A percentile compares a stretch with the other conserved stretches of the same genome.
These are phyloP conservation scores for Lagodon rhomboides DNA, from an alignment of 2,797 vertebrate genomes.

Conservation along the genomic window DNA sequence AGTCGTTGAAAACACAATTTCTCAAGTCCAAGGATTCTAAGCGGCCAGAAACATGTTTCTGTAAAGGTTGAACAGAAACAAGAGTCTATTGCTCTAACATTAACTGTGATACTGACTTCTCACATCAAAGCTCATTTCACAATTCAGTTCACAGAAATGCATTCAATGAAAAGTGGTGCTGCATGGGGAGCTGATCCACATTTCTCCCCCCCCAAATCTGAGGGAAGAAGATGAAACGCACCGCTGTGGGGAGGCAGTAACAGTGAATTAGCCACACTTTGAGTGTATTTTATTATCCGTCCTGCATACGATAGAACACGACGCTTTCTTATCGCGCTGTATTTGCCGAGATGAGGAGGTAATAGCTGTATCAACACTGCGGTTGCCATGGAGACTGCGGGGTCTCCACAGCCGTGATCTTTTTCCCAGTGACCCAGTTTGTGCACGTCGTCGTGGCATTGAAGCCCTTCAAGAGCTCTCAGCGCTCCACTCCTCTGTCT, in stretches of 20 bases:
- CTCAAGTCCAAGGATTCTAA: neutral
- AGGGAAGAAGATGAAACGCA: constrained; percentile 9
- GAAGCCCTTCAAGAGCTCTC: constrained; percentile 66
- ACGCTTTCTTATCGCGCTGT: constrained; percentile 57
- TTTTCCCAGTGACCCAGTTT: constrained; percentile 79
- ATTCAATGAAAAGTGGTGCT: neutral
- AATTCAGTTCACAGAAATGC: constrained; percentile 9
- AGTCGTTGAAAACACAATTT: constrained; percentile 3
- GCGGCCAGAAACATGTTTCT: neutral
- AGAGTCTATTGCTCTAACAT: neutral
- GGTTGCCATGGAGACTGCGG: constrained; percentile 74
- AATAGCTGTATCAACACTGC: constrained; percentile 78
- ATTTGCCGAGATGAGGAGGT: constrained; percentile 66
- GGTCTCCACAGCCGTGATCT: constrained; percentile 64
- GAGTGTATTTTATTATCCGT: constrained; percentile 48
- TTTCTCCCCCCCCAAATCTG: constrained; percentile 24
- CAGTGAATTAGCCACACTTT: constrained; percentile 39
- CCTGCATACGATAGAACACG: constrained; percentile 33
- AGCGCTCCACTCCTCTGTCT: constrained; percentile 53
- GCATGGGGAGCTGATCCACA: constrained; percentile 8
- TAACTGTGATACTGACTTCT: constrained; percentile 10
- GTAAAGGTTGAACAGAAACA: neutral
- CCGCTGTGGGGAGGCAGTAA: constrained; percentile 8
- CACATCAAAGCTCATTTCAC: constrained; percentile 11
- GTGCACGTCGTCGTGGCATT: constrained; percentile 47